Evolutionary conservation across 2,113 vertebrate genomes (phyloP).

Genomic region (Gobius niger): DNA sequence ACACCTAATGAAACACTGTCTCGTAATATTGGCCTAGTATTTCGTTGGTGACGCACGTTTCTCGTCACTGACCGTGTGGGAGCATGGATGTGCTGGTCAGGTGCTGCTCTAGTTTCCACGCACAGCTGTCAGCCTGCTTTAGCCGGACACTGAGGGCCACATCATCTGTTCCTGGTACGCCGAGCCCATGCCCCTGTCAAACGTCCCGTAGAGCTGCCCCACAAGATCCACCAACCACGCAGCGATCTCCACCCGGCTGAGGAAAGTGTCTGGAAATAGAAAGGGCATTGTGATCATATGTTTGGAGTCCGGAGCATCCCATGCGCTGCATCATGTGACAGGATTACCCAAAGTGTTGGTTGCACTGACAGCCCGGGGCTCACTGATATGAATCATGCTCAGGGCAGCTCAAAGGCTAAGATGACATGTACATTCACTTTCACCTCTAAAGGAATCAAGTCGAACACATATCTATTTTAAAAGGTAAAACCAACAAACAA

Average conservation of each 20-base stretch:
- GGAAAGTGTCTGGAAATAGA: constrained; percentile 44
- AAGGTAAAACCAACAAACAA: not conserved
- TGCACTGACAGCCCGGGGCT: constrained; percentile 1
- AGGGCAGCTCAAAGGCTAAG: not conserved
- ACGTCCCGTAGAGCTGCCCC: constrained; percentile 1
- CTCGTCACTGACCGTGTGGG: constrained; percentile 13
- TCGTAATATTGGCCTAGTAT: not conserved
- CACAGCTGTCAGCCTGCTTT: constrained; percentile 69
- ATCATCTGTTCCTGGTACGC: constrained; percentile 66
- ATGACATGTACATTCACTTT: not conserved
- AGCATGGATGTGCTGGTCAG: constrained; percentile 26
- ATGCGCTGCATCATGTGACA: constrained; percentile 33
- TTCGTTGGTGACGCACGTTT: constrained; percentile 6
- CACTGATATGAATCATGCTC: constrained; percentile 17
- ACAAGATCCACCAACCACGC: constrained; percentile 13
- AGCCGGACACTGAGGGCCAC: constrained; percentile 59
- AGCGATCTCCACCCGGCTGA: constrained; percentile 21
- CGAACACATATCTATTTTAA: not conserved
- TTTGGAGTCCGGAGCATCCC: constrained; percentile 24
- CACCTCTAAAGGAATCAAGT: not conserved
- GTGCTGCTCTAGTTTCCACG: constrained; percentile 43
- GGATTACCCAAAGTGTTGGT: constrained; percentile 28
- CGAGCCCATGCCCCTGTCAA: constrained; percentile 24
- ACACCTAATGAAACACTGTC: no score
- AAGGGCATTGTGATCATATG: constrained; percentile 33